Percentiles rank a stretch among this genome's conserved stretches.
Conservation (phyloP, 1,140 invertebrate species). For the Scaptodrosophila lebanonensis region DNA sequence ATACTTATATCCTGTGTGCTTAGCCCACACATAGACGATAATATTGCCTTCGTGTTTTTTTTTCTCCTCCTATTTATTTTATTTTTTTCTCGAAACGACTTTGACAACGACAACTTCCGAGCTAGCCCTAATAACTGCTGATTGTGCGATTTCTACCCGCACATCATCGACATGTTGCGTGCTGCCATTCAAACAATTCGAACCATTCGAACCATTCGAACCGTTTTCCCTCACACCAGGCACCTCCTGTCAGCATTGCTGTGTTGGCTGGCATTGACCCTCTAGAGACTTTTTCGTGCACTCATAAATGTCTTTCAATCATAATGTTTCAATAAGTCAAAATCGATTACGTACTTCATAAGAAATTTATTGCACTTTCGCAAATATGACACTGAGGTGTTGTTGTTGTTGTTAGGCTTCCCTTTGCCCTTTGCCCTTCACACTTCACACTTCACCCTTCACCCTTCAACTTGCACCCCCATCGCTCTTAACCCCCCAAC, state of each 20-base stretch:
- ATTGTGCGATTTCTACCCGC: conserved; percentile 61
- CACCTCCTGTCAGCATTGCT: conserved; percentile 54
- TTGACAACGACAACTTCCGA: conserved; percentile 66
- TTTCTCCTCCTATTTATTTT: conserved; percentile 39
- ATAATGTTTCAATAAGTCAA: conserved; percentile 77
- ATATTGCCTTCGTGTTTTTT: conserved; percentile 36
- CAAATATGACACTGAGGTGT: conserved; percentile 71
- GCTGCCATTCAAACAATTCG: not conserved
- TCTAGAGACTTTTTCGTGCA: conserved; percentile 65
- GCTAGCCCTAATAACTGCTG: conserved; percentile 68
- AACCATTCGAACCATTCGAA: no score
- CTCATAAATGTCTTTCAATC: conserved; percentile 77
- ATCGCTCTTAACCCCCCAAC: no score
- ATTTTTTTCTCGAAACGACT: no score
- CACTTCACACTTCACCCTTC: no score
- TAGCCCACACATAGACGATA: conserved; percentile 23
- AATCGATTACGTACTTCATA: conserved; percentile 76
- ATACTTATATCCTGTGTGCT: conserved; percentile 54
- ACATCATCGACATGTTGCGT: conserved; percentile 27
- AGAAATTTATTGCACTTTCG: conserved; percentile 75
- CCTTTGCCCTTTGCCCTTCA: no score
- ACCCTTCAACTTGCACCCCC: no score
- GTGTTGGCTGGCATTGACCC: conserved; percentile 72
- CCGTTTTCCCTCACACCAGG: not conserved
- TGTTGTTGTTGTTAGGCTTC: not conserved